Conservation (phyloP, 2,113 vertebrate species). For the Hemichromis elongatus region DNA sequence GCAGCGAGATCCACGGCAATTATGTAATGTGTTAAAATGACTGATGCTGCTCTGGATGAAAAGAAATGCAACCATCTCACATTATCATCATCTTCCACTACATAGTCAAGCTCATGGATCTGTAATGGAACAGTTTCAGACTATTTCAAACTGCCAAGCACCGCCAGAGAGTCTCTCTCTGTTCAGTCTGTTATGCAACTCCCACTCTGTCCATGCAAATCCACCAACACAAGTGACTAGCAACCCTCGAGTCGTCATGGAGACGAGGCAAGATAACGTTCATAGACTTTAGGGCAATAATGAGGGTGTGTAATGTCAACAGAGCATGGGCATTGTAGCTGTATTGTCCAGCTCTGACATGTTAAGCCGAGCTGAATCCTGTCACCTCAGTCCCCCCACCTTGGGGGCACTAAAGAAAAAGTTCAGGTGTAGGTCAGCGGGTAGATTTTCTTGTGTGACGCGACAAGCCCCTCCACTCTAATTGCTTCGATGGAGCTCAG, state of each 20-base stretch:
- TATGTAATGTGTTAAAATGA: slow-evolving; percentile 45
- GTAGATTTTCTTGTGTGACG: slow-evolving; percentile 28
- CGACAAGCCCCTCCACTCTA: slow-evolving; percentile 23
- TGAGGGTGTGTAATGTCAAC: slow-evolving; percentile 54
- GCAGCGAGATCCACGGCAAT: slow-evolving; percentile 10
- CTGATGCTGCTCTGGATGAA: slow-evolving; percentile 15
- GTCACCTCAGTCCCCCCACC: slow-evolving; percentile 1
- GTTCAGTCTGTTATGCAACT: slow-evolving; percentile 64
- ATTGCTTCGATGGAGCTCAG: slow-evolving; percentile 50
- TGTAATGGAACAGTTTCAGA: too few relatives aligned
- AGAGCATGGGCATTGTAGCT: slow-evolving; percentile 37
- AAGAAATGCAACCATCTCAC: slow-evolving; percentile 8
- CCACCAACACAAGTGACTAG: slow-evolving; percentile 59
- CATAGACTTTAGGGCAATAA: slow-evolving; percentile 39
- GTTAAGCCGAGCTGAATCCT: slow-evolving; percentile 11
- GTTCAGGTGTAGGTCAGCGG: slow-evolving; percentile 53
- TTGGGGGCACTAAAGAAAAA: neutral
- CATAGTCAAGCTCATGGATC: too few relatives aligned
- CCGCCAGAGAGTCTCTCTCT: slow-evolving; percentile 17
- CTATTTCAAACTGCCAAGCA: slow-evolving; percentile 23
- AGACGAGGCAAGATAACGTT: slow-evolving; percentile 57
- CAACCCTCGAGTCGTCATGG: slow-evolving; percentile 61
- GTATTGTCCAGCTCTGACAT: slow-evolving; percentile 13
- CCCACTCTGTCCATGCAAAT: slow-evolving; percentile 66
- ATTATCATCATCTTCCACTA: slow-evolving; percentile 12